Conservation (phyloP, 2,888 invertebrate species). For the Acronicta psi region DNA sequence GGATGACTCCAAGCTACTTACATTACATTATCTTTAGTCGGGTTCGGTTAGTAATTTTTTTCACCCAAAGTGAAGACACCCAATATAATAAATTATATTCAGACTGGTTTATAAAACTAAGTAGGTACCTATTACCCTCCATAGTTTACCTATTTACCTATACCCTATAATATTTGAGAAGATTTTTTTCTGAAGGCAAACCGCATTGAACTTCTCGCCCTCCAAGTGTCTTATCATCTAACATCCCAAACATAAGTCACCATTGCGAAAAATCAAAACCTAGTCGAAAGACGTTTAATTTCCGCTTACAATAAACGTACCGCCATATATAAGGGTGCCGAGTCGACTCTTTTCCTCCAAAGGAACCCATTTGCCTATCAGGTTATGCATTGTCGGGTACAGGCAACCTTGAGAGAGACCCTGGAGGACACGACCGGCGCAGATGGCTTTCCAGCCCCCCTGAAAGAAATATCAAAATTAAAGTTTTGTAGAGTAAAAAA, state of each 20-base stretch:
- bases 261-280: neutral
- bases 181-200: too few species aligned
- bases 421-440: constrained; percentile 91
- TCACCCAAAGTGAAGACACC: too few species aligned
- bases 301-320: constrained; percentile 35
- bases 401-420: constrained; percentile 93
- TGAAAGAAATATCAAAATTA: constrained; percentile 57
- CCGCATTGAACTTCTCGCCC: too few species aligned
- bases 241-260: neutral
- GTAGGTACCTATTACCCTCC: too few species aligned
- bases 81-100: too few species aligned
- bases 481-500: too few species aligned
- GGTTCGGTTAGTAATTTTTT: too few species aligned
- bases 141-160: too few species aligned
- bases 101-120: too few species aligned
- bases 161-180: too few species aligned
- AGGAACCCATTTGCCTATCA: constrained; percentile 92
- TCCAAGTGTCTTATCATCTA: neutral
- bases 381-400: constrained; percentile 91
- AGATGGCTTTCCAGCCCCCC: constrained; percentile 90
- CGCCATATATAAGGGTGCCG: constrained; percentile 33
- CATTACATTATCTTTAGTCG: too few species aligned
- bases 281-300: constrained; percentile 19
- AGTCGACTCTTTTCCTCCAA: constrained; percentile 83
- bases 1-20: too few species aligned